Evolutionary conservation across 2,888 invertebrate species (phyloP).

Genomic region (Macrostomum cliftonense): DNA sequence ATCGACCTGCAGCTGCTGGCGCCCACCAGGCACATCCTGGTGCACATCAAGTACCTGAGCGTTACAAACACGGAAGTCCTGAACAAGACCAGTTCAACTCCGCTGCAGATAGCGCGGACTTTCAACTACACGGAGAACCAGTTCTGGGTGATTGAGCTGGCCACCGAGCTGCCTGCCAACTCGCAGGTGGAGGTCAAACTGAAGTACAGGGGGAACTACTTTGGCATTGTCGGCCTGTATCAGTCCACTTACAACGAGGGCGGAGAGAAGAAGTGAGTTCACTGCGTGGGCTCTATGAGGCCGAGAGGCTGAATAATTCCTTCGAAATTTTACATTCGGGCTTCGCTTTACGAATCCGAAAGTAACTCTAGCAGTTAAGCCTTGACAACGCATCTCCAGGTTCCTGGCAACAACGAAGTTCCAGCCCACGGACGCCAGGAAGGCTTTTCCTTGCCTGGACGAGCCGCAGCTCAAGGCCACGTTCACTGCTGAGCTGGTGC

Average conservation of each 20-base stretch:
- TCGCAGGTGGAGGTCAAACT: conserved; percentile 39
- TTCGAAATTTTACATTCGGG: too few species aligned
- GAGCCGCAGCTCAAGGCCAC: conserved; percentile 71
- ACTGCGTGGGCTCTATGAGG: too few species aligned
- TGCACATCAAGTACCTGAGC: conserved; percentile 48
- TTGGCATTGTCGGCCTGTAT: conserved; percentile 54
- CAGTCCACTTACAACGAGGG: conserved; percentile 45
- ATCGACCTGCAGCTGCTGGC: conserved; percentile 27
- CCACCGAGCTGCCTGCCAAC: conserved; percentile 17
- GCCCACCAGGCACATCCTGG: conserved; percentile 32
- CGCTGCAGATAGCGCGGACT: conserved; percentile 15
- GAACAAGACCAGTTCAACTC: background rate
- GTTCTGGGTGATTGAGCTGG: conserved; percentile 37
- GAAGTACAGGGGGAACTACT: conserved; percentile 45
- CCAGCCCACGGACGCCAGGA: conserved; percentile 76
- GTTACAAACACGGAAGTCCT: conserved; percentile 38
- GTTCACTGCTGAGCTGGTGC: conserved; percentile 56
- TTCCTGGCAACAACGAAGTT: conserved; percentile 68
- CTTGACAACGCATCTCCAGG: conserved; percentile 13
- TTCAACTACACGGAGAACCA: conserved; percentile 36
- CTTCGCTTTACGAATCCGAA: too few species aligned
- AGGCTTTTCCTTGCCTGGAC: conserved; percentile 84
- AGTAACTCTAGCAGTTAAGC: too few species aligned
- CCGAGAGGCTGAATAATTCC: too few species aligned
- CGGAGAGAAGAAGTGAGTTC: background rate